Evolutionary conservation across 2,113 vertebrate species (phyloP).

Genomic region (Petroica traversi): DNA sequence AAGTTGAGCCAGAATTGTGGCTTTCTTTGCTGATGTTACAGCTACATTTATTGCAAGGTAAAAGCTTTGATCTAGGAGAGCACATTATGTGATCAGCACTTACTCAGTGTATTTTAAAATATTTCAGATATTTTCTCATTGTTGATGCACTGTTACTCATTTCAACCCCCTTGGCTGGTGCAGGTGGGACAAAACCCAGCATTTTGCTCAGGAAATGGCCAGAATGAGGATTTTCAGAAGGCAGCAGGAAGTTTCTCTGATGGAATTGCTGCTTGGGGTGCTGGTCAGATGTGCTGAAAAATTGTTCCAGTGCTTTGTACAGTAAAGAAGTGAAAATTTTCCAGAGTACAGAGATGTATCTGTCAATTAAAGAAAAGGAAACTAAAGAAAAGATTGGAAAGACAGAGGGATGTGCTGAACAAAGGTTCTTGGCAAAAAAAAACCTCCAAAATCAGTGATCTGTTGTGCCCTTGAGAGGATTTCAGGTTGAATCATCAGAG

Average conservation of each 20-base stretch:
- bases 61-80: background rate
- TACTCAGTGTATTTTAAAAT: background rate
- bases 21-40: background rate
- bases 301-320: background rate
- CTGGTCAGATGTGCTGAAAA: conserved; percentile 15
- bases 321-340: background rate
- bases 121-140: background rate
- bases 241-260: background rate
- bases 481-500: background rate
- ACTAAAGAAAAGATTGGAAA: background rate
- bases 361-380: background rate
- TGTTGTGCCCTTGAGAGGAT: background rate
- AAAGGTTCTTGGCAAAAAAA: background rate
- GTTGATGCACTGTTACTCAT: background rate
- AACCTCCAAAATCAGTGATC: background rate
- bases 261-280: background rate
- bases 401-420: background rate
- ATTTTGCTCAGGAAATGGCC: background rate
- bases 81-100: background rate
- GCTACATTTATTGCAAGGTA: background rate
- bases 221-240: background rate
- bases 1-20: background rate
- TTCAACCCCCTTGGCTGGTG: background rate
- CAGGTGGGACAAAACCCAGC: background rate
- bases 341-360: background rate